These are phyloP conservation scores for Fabriciana adippe DNA, from an alignment of 2,888 invertebrate species.

Conservation along the genomic window DNA sequence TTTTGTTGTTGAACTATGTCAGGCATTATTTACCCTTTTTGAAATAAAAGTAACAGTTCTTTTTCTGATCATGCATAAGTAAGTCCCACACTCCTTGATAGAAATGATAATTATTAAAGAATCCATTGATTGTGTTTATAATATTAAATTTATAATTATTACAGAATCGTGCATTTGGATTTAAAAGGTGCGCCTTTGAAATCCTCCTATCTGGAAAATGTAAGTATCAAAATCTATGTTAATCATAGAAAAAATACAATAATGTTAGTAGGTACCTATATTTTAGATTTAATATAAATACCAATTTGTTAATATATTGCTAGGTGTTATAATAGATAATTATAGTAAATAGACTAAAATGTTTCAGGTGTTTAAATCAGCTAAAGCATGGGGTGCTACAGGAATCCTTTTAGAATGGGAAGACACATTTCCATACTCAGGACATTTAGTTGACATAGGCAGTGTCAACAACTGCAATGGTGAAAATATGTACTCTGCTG, in stretches of 20 bases:
- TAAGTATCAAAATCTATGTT: conserved; percentile 43
- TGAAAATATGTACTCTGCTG: conserved; percentile 79
- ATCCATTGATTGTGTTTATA: too few species aligned
- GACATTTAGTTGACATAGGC: conserved; percentile 82
- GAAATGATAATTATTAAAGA: too few species aligned
- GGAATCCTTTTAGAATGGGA: conserved; percentile 94
- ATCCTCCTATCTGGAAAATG: conserved; percentile 80
- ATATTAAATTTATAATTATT: conserved; percentile 40
- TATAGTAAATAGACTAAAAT: too few species aligned
- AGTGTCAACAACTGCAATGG: conserved; percentile 77
- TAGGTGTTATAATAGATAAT: too few species aligned
- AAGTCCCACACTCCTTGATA: too few species aligned
- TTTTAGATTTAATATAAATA: neutral
- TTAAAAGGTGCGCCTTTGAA: conserved; percentile 92
- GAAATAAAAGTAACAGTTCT: too few species aligned
- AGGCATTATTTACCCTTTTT: too few species aligned
- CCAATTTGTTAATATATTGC: too few species aligned
- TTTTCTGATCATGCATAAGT: too few species aligned
- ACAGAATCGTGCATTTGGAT: conserved; percentile 88
- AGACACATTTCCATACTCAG: conserved; percentile 92
- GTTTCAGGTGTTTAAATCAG: conserved; percentile 53
- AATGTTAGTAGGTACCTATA: too few species aligned
- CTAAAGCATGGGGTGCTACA: conserved; percentile 87
- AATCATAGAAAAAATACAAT: too few species aligned
- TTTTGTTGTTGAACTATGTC: too few species aligned